A percentile compares a stretch with the other conserved stretches of the same genome.
Evolutionary conservation across 2,888 invertebrate species (phyloP).

Genomic region (Trissonchulus latispiculum): DNA sequence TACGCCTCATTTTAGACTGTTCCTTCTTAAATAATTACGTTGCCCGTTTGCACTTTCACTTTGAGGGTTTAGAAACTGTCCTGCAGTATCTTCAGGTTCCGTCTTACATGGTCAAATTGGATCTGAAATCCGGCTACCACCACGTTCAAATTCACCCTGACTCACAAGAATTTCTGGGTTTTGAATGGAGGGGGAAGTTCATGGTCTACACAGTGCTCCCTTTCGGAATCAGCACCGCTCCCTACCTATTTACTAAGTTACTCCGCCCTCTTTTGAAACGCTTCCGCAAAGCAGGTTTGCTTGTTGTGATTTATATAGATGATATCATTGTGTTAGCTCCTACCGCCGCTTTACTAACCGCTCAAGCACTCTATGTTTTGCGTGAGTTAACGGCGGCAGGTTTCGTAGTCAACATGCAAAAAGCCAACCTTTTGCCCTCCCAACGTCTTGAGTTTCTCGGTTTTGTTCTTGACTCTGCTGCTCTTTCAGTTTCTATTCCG

Average conservation of each 20-base stretch:
- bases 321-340: constrained; percentile 2
- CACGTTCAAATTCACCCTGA: neutral
- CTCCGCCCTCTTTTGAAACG: neutral
- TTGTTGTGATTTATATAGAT: constrained; percentile 4
- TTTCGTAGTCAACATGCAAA: neutral
- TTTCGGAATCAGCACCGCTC: neutral
- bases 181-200: neutral
- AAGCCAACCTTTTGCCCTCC: neutral
- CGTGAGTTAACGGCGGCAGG: neutral
- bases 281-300: neutral
- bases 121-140: neutral
- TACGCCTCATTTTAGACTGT: neutral
- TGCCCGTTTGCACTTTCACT: neutral
- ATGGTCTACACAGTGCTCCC: neutral
- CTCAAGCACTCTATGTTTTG: neutral
- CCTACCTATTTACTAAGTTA: neutral
- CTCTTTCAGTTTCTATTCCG: neutral
- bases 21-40: neutral
- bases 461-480: neutral
- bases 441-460: neutral
- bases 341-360: neutral
- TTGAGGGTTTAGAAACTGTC: neutral
- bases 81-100: neutral
- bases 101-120: neutral
- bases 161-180: neutral